Base-by-base conservation (phyloP, 1,140 invertebrate species). In the Antheraea mylitta region DNA sequence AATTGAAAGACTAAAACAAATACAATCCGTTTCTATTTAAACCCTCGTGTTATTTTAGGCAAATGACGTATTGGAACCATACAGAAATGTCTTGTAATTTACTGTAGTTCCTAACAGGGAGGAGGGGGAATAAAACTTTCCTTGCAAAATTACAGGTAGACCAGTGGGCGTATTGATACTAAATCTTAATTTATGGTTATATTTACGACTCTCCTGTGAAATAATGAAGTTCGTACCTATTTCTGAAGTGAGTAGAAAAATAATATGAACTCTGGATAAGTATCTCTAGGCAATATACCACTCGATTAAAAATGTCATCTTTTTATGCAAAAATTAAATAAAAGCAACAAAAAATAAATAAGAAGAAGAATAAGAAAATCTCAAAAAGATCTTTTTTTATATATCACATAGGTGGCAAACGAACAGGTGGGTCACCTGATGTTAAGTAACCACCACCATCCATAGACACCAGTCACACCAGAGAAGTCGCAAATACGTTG, bases 131-230 rank as follows among this genome's bases (percentile, higher is more conserved):
- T 16, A 13, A 16, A 53, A 53, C 45, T 16, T 53, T 53, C 45
- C 45, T 53, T 53, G 13, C 11, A 53, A 53, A n/a, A 2, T 53
- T 16, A 53, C 45, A 53, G 45, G 45, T 53, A 13, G 13, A 53
- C 13, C 16, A 11, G 59, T 60, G 59, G 59, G 59, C 22, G 59
- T 60, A 7, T 11, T 18, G 6, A 7, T 2, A 19, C n/a, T 60
- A 60, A 30, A 60, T 60, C 59, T 19, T 60, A 60, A 60, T 60
- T 60, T 60, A 60, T 22, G 59, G 10, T 60, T 16, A 10, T 19
- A 16, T 60, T 53, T 19, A 60, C 59, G 59, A 60, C 18, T 60
- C 22, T 60, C 9, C 18, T 4, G 18, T 30, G 22, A 60, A 22
- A 60, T 60, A 60, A 19, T 18, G 9, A 53, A 19, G 10, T 4